phyloP scores from a whole-genome alignment of 2,113 vertebrate genomes.

The Fregata magnificens region DNA sequence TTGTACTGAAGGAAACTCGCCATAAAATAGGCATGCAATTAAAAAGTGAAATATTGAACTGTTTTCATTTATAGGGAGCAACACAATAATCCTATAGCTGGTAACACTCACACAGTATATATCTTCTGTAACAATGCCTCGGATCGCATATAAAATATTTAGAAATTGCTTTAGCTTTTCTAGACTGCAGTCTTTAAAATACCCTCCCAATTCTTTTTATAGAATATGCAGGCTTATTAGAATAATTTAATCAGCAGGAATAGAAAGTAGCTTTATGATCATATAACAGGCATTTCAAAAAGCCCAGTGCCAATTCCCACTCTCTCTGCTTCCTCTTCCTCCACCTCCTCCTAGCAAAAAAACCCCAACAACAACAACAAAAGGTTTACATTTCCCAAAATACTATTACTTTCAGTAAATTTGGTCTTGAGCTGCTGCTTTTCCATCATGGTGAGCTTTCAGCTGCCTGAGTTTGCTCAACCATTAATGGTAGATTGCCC shows the following conservation, averaged over 20 bases:
- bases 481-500: not conserved
- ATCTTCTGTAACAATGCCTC: not conserved
- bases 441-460: not conserved
- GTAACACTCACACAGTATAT: not conserved
- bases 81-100: not conserved
- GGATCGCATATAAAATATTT: not conserved
- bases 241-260: not conserved
- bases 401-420: not conserved
- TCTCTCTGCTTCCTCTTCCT: not conserved
- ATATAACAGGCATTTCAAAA: not conserved
- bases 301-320: not conserved
- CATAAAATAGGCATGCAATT: not conserved
- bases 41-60: not conserved
- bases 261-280: not conserved
- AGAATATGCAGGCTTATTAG: not conserved
- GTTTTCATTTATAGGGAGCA: not conserved
- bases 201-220: not conserved
- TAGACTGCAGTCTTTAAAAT: not conserved
- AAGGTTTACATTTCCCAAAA: not conserved
- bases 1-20: not conserved
- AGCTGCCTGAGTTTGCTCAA: not conserved
- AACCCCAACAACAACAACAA: rapidly evolving
- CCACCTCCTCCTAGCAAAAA: not conserved
- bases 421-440: not conserved
- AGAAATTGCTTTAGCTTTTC: not conserved